Evolutionary conservation across 2,113 vertebrate species (phyloP), one percentile per base, ranked within the genome.

Genomic region (Tichodroma muraria): DNA sequence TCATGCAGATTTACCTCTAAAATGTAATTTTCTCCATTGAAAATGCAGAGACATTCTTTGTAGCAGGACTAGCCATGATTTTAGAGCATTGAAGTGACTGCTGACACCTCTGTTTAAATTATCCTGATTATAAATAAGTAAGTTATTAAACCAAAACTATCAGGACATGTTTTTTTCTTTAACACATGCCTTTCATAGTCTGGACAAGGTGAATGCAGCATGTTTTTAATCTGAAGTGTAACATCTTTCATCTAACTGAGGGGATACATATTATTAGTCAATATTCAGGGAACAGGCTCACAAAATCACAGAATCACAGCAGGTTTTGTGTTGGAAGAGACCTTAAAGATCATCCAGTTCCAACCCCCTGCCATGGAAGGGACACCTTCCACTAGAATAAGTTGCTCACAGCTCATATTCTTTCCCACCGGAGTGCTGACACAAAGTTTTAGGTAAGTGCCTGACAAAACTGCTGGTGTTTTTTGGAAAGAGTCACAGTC

Each of bases 211-310:
- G 33, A 78, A 18, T 10, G 19, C 5, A 71, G 7, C 4, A 5
- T 3, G 4, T 22, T n/a, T 72, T 50, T 63, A 75, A 75, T 10
- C 19, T 33, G 15, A 79, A 73, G 4, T 0, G 0, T 6, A 66
- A 7, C 3, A 31, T n/a, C 5, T 80, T 88, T 33, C 31, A 15
- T 24, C 23, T 50, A 50, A 30, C 8, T 76, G 61, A 52, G n/a
- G 20, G 44, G 9, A 10, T n/a, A 19, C 3, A 38, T 0, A 1
- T 9, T 54, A 33, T 35, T 8, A 73, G 31, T 6, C 23, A 45
- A 75, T 73, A 89, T 20, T 19, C 38, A 66, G 33, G 13, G 21
- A 73, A 30, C 4, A 21, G 20, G 5, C 7, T 78, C n/a, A 15
- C 4, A 2, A 8, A 19, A 33, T 44, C 50, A 50, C 15, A 37